phyloP scores from a whole-genome alignment of 1,140 invertebrate species.

The Pentalonia nigronervosa region DNA sequence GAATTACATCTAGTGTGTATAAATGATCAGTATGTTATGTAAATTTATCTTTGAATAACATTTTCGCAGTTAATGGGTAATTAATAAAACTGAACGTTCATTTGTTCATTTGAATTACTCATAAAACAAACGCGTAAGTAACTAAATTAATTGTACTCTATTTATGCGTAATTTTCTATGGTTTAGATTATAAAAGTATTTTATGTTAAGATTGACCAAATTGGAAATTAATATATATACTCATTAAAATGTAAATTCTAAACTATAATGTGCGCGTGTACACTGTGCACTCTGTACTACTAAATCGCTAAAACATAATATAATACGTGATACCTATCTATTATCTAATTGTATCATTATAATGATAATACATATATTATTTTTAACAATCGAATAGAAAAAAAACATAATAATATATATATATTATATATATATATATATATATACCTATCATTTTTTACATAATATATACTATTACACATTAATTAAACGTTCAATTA shows the following conservation, averaged over 20 bases:
- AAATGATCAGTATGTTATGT: not conserved
- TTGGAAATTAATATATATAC: not conserved
- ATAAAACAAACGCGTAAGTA: not conserved
- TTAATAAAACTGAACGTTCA: slow-evolving; percentile 27
- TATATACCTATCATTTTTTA: too few relatives aligned
- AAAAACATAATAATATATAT: not conserved
- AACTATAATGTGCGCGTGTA: not conserved
- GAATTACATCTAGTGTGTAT: not conserved
- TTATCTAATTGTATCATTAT: not conserved
- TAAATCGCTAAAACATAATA: not conserved
- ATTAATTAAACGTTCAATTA: not conserved
- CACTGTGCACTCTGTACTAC: not conserved
- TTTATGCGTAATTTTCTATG: not conserved
- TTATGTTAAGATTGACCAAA: not conserved
- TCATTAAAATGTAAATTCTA: not conserved
- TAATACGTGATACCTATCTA: not conserved
- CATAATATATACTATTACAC: too few relatives aligned
- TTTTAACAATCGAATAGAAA: not conserved
- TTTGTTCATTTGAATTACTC: not conserved
- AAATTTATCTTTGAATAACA: not conserved
- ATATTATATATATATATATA: too few relatives aligned
- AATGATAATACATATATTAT: not conserved
- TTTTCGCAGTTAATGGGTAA: not conserved
- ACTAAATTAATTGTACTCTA: not conserved
- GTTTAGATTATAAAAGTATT: not conserved